Conservation (phyloP, 2,888 invertebrate genomes). For the Siphlonurus alternatus region DNA sequence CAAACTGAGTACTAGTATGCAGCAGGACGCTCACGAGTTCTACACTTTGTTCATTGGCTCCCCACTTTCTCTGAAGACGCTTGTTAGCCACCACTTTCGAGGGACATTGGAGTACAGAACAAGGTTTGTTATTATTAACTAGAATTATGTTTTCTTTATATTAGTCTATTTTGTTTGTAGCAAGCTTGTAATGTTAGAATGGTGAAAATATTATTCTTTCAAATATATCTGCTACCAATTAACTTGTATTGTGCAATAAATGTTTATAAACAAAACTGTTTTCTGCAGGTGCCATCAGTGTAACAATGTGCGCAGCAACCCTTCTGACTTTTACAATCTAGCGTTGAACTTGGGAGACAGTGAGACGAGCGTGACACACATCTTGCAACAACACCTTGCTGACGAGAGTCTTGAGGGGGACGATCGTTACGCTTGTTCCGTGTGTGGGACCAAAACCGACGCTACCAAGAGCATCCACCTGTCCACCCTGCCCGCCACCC, state of each 20-base stretch:
- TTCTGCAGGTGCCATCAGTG: conserved; percentile 33
- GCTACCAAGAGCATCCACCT: conserved; percentile 37
- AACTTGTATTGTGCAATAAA: no score
- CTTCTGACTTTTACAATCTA: conserved; percentile 40
- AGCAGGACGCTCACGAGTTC: conserved; percentile 1
- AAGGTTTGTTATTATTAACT: background rate
- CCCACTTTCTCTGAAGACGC: background rate
- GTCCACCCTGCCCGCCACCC: conserved; percentile 34
- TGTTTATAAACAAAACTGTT: no score
- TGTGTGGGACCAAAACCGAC: conserved; percentile 37
- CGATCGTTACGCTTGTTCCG: conserved; percentile 38
- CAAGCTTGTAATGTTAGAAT: no score
- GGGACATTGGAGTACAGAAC: background rate
- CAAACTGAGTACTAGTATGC: background rate
- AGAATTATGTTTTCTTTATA: no score
- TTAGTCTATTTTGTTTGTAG: no score
- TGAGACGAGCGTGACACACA: conserved; percentile 27
- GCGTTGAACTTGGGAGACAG: conserved; percentile 37
- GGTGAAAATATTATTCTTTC: no score
- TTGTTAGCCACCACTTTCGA: background rate
- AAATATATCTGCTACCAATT: no score
- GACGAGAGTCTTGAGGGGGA: conserved; percentile 39
- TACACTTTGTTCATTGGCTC: background rate
- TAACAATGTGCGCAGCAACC: conserved; percentile 31
- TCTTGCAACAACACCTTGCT: conserved; percentile 36